Evolutionary conservation across 2,797 vertebrate species (phyloP).

Genomic region (Cottoperca gobio): DNA sequence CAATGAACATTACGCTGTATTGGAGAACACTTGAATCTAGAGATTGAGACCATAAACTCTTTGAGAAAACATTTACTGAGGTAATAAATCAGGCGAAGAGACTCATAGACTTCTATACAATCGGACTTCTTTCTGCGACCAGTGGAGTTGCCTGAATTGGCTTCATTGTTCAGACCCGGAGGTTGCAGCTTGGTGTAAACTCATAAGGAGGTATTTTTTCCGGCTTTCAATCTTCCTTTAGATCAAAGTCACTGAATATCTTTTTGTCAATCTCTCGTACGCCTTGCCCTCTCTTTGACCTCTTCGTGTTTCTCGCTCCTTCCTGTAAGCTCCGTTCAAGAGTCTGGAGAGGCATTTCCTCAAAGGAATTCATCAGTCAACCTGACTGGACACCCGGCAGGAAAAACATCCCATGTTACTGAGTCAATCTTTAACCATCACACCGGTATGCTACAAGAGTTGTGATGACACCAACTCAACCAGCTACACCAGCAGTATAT

Average conservation of each 20-base stretch:
- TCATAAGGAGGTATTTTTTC: neutral
- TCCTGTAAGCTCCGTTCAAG: conserved; percentile 23
- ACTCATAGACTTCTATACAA: no score
- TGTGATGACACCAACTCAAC: neutral
- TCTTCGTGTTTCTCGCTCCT: conserved; percentile 5
- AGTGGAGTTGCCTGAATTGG: no score
- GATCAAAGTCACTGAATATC: neutral
- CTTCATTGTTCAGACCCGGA: no score
- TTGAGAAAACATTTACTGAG: no score
- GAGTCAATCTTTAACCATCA: neutral
- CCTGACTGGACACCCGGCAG: conserved; percentile 7
- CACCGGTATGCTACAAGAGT: conserved; percentile 29
- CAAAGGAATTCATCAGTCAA: conserved; percentile 34
- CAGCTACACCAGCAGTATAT: neutral
- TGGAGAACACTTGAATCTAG: no score
- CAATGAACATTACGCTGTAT: no score
- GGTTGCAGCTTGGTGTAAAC: neutral
- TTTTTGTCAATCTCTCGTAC: neutral
- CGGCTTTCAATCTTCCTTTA: neutral
- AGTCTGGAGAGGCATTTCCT: conserved; percentile 11
- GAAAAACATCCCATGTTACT: conserved; percentile 23
- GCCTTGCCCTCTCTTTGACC: neutral
- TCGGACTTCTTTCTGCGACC: no score
- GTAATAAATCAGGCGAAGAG: no score
- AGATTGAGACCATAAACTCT: no score